Conservation (phyloP, 1,140 invertebrate genomes). For the Rhopalosiphum padi region DNA sequence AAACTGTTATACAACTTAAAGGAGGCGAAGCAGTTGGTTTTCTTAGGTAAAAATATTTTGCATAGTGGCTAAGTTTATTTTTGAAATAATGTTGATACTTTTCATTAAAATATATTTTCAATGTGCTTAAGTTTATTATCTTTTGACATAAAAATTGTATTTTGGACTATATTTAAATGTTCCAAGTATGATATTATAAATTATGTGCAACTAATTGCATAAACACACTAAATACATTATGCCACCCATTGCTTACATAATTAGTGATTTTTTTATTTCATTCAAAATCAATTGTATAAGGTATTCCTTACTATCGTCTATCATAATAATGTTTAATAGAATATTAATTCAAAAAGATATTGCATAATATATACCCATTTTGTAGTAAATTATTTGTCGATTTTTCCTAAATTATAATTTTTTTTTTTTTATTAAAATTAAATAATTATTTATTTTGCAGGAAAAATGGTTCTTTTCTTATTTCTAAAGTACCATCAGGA, state of each 20-base stretch:
- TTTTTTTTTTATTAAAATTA: no score
- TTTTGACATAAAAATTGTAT: no score
- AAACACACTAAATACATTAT: background rate
- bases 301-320: background rate
- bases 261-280: background rate
- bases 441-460: slow-evolving; percentile 64
- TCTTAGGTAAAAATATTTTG: slow-evolving; percentile 68
- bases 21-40: slow-evolving; percentile 88
- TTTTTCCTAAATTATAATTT: background rate
- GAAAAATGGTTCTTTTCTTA: slow-evolving; percentile 91
- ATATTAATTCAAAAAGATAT: background rate
- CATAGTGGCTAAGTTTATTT: background rate
- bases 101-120: background rate
- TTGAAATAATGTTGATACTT: background rate
- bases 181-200: background rate
- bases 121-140: background rate
- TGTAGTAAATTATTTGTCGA: background rate
- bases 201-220: background rate
- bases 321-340: no score
- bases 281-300: no score
- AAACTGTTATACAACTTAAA: slow-evolving; percentile 83
- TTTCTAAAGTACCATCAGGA: slow-evolving; percentile 89
- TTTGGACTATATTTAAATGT: background rate
- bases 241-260: background rate
- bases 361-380: no score